phyloP scores from a whole-genome alignment of 2,797 vertebrate species.

The Bucorvus abyssinicus region DNA sequence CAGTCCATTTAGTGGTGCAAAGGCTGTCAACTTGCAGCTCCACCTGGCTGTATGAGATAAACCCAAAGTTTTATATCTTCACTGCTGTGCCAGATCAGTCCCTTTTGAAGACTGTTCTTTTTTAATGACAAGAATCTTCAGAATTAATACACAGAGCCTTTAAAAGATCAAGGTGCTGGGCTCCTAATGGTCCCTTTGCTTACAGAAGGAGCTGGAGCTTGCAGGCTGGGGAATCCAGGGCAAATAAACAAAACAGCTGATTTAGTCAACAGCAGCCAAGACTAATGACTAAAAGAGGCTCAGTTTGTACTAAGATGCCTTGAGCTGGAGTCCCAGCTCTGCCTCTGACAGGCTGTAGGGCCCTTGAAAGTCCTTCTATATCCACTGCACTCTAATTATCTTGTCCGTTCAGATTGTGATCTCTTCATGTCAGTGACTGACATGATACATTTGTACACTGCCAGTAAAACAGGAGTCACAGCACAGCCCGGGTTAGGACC shows the following conservation, averaged over 20 bases:
- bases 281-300: not conserved
- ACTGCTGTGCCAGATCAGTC: not conserved
- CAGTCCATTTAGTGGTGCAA: not conserved
- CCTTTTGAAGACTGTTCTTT: not conserved
- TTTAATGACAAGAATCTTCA: not conserved
- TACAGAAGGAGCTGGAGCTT: not conserved
- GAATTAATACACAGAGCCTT: not conserved
- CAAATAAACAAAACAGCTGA: not conserved
- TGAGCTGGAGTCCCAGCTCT: not conserved
- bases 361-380: not conserved
- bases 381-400: not conserved
- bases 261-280: not conserved
- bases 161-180: not conserved
- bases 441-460: not conserved
- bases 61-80: not conserved
- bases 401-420: slow-evolving; percentile 25
- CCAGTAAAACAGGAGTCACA: slow-evolving; percentile 5
- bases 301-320: not conserved
- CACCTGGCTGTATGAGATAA: not conserved
- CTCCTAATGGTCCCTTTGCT: not conserved
- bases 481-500: not conserved
- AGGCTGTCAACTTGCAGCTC: not conserved
- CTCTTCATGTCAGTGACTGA: not conserved
- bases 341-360: not conserved
- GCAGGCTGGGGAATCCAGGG: not conserved